Evolutionary conservation across 2,113 vertebrate genomes (phyloP), one percentile per base, ranked within the genome.

Genomic region (Phainopepla nitens): DNA sequence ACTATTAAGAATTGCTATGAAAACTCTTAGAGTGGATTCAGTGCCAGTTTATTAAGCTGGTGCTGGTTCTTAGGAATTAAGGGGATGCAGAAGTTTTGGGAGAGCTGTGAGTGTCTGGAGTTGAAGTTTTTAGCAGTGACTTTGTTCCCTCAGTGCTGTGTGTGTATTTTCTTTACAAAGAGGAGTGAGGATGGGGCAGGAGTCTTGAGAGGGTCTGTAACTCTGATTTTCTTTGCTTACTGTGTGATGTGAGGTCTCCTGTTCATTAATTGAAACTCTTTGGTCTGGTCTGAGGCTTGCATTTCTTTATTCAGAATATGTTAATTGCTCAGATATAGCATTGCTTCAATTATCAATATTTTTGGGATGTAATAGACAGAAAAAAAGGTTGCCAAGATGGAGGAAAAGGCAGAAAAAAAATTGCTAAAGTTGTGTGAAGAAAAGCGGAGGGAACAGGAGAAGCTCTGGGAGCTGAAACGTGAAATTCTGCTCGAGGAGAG

Each of bases 391-490:
- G 76, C 93, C 0, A 36, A 91, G 31, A 91, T 99, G 20, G 98
- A 98, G 82, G 71, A 97, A 23, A 96, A 98, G 71, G 98, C 98
- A 7, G 99, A 99, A 84, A 33, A 86, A 27, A 97, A 96, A 53
- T 92, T 99, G 42, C 17, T 98, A 16, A 62, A 54, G 3, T 56
- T 97, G 68, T 98, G 97, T 94, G 94, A 97, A 39, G 98, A 98
- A 88, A 98, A 98, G 58, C 95, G 87, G 72, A 94, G 47, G 7
- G 80, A 99, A 7, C 89, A 97, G 44, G 45, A 91, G 20, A 95
- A 97, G 39, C 94, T 98, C 6, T 78, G 93, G 0, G 47, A 96
- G 69, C 97, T 98, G 81, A 98, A 98, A 77, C 94, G 75, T 5
- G 83, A 94, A 53, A 94, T 97, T 53, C 92, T 98, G 2, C 95